These are phyloP conservation scores for Athene cunicularia DNA, from an alignment of 2,113 vertebrate genomes.

Conservation along the genomic window DNA sequence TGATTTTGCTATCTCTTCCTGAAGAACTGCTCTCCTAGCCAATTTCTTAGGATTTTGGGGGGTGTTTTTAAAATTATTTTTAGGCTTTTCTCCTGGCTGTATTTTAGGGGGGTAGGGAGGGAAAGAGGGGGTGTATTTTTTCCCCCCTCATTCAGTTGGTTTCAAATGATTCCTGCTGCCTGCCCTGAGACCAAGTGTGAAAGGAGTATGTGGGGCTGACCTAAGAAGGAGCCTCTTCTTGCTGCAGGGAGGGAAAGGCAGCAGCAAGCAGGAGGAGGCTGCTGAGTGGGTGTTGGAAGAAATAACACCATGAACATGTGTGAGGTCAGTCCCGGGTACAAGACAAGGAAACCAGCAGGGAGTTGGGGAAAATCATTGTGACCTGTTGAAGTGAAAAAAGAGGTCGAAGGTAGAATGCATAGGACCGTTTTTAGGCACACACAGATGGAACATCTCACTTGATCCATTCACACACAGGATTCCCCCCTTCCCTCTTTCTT, in stretches of 20 bases:
- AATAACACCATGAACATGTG: background rate
- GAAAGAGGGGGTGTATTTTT: background rate
- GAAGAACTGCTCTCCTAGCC: background rate
- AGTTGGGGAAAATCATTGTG: background rate
- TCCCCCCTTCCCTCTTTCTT: rapidly evolving
- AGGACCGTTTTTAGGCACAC: background rate
- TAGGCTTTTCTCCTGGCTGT: background rate
- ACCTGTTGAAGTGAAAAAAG: background rate
- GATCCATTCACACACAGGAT: background rate
- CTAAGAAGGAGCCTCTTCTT: background rate
- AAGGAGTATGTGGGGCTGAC: background rate
- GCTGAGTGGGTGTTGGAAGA: background rate
- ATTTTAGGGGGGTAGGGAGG: background rate
- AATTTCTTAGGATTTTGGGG: background rate
- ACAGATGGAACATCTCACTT: background rate
- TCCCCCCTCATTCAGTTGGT: background rate
- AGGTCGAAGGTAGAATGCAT: background rate
- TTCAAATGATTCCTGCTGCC: background rate
- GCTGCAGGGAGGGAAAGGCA: background rate
- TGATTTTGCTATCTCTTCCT: background rate
- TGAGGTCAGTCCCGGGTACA: background rate
- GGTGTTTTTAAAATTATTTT: background rate
- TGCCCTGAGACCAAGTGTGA: background rate
- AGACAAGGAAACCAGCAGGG: background rate
- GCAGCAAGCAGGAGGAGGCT: background rate